Conservation (phyloP, 2,113 vertebrate genomes). For the Alethe castanea region DNA sequence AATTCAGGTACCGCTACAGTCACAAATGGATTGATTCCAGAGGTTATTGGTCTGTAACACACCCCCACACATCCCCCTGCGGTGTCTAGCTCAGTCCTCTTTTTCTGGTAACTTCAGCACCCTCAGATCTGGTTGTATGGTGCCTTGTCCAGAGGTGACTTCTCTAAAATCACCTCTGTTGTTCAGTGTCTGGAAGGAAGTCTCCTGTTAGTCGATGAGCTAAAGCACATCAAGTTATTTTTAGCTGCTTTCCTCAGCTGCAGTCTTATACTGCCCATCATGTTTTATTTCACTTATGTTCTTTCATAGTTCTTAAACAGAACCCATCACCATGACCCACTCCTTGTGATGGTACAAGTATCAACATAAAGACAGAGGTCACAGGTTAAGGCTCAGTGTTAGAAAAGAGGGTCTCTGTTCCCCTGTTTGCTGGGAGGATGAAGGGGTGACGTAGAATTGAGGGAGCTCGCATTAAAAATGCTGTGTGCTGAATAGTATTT, state of each 20-base stretch:
- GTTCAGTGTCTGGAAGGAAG: background rate
- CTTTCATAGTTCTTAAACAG: background rate
- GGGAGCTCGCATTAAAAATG: background rate
- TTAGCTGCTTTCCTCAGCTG: background rate
- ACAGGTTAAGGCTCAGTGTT: background rate
- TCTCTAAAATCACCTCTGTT: background rate
- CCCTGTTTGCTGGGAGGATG: accelerated
- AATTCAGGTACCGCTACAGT: background rate
- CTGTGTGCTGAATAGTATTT: background rate
- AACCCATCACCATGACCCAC: accelerated
- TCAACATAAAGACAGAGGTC: background rate
- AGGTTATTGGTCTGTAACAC: background rate
- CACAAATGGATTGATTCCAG: background rate
- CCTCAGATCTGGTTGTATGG: background rate
- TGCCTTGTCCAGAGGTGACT: background rate
- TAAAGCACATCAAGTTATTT: background rate
- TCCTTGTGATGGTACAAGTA: background rate
- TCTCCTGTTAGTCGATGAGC: accelerated
- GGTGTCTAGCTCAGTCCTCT: background rate
- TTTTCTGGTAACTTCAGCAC: background rate
- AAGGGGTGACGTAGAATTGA: accelerated
- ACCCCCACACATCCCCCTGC: background rate
- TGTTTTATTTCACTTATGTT: accelerated
- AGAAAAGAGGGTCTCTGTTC: background rate
- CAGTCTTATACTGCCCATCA: accelerated